A percentile compares a stretch with the other conserved stretches of the same genome.
These are phyloP conservation scores for Eupithecia dodoneata DNA, from an alignment of 2,888 invertebrate genomes.

Conservation along the genomic window DNA sequence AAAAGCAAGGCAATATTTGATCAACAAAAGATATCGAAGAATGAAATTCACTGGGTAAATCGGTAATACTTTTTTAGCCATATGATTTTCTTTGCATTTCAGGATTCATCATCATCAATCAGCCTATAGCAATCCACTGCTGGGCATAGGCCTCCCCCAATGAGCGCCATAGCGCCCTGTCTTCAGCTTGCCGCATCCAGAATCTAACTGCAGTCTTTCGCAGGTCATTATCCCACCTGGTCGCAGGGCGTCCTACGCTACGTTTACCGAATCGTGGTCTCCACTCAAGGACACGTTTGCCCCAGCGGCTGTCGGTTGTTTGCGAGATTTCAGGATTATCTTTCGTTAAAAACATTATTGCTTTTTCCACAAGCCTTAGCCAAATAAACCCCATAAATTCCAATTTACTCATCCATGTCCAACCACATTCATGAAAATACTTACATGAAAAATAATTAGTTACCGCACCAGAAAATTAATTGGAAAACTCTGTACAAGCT, in stretches of 20 bases:
- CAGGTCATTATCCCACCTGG: no score
- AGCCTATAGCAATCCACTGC: no score
- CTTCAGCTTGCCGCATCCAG: no score
- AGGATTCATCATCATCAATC: neutral
- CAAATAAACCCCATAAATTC: slow-evolving; percentile 1
- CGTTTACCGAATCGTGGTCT: no score
- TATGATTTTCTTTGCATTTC: neutral
- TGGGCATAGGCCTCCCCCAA: no score
- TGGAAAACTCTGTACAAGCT: slow-evolving; percentile 34
- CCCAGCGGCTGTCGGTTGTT: no score
- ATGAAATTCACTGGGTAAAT: neutral
- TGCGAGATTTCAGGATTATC: neutral
- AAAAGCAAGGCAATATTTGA: slow-evolving; percentile 6
- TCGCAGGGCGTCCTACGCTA: no score
- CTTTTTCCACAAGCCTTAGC: neutral
- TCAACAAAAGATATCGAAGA: neutral
- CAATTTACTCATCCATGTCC: slow-evolving; percentile 7
- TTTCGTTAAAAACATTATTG: neutral
- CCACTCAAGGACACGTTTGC: no score
- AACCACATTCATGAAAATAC: slow-evolving; percentile 13
- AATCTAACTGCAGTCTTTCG: no score
- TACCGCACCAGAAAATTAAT: slow-evolving; percentile 25
- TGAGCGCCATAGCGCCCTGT: no score
- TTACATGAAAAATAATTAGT: slow-evolving; percentile 23
- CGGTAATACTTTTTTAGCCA: neutral